Conservation (phyloP, 1,140 invertebrate species). For the Sinonovacula constricta region DNA sequence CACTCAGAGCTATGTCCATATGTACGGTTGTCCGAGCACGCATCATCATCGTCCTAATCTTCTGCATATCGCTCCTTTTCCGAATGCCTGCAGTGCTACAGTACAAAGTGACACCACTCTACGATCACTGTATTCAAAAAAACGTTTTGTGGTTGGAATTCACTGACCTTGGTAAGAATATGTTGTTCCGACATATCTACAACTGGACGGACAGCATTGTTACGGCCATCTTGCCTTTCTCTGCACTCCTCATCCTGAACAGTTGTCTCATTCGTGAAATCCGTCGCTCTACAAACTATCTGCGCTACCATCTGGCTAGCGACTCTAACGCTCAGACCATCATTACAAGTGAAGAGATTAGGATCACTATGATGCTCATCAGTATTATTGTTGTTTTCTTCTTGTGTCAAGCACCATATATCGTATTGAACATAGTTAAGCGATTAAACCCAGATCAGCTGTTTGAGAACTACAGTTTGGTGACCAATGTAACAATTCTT, state of each 20-base stretch:
- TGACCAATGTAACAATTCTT: conserved; percentile 71
- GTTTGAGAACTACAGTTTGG: conserved; percentile 24
- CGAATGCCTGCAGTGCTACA: conserved; percentile 76
- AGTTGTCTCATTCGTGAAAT: conserved; percentile 85
- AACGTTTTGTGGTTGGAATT: neutral
- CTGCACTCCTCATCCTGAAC: conserved; percentile 85
- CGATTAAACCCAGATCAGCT: conserved; percentile 72
- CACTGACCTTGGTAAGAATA: conserved; percentile 75
- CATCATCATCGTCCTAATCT: conserved; percentile 82
- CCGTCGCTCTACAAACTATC: conserved; percentile 75
- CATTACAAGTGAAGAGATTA: conserved; percentile 82
- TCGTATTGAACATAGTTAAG: conserved; percentile 69
- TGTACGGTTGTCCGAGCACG: conserved; percentile 82
- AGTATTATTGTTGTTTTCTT: conserved; percentile 87
- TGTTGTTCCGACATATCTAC: conserved; percentile 82
- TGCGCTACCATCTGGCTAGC: conserved; percentile 69
- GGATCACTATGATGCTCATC: conserved; percentile 87
- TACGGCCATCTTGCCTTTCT: conserved; percentile 83
- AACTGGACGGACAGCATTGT: conserved; percentile 83
- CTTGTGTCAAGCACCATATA: conserved; percentile 84
- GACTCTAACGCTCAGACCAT: conserved; percentile 68
- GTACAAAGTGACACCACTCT: conserved; percentile 31
- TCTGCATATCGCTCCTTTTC: conserved; percentile 82
- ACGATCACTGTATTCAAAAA: conserved; percentile 20
- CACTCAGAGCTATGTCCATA: conserved; percentile 82